Percentiles rank a stretch among this genome's conserved stretches.
Evolutionary conservation across 2,888 invertebrate species (phyloP).

Genomic region (Eilema depressum): DNA sequence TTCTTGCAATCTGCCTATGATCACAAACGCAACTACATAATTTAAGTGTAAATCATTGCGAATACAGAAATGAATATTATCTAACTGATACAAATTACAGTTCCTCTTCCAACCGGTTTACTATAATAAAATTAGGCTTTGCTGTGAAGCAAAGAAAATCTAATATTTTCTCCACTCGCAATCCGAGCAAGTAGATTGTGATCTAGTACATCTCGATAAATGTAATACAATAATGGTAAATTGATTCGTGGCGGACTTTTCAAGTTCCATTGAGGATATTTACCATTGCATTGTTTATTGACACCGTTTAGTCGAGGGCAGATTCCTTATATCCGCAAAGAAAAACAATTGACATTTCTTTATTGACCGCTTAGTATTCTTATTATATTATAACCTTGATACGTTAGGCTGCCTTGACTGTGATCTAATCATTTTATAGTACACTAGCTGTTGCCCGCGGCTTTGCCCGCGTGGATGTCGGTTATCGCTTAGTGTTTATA

Average conservation of each 20-base stretch:
- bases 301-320: too few relatives aligned
- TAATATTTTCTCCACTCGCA: not conserved
- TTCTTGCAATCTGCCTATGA: conserved; percentile 26
- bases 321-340: not conserved
- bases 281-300: not conserved
- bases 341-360: too few relatives aligned
- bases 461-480: too few relatives aligned
- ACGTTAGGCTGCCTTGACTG: not conserved
- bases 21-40: conserved; percentile 2
- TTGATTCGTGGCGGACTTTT: not conserved
- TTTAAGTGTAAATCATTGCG: conserved; percentile 19
- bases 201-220: conserved; percentile 11
- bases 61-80: conserved; percentile 14
- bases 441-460: too few relatives aligned
- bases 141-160: not conserved
- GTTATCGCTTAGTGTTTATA: too few relatives aligned
- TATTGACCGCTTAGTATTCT: too few relatives aligned
- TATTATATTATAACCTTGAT: too few relatives aligned
- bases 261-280: not conserved
- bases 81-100: too few relatives aligned
- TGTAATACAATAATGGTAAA: conserved; percentile 19
- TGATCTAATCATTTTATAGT: not conserved
- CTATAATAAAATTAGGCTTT: not conserved
- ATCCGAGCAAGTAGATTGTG: conserved; percentile 11
- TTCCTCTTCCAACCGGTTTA: not conserved